phyloP scores from a whole-genome alignment of 2,888 invertebrate genomes.

The Cheilosia pagana region DNA sequence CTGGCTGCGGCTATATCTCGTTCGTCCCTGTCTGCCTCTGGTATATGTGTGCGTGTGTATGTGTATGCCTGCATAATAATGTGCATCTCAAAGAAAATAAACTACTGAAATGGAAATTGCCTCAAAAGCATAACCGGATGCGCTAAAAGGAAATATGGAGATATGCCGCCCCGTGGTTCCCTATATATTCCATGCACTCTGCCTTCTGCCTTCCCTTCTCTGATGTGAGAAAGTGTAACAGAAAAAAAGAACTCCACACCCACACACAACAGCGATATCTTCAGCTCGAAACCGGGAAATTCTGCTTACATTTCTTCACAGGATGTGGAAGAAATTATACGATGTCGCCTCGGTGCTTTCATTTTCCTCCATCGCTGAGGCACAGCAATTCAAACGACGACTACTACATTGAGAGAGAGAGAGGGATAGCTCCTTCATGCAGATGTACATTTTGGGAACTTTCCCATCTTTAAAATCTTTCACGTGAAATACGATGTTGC shows the following conservation, averaged over 20 bases:
- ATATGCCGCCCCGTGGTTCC: slow-evolving; percentile 55
- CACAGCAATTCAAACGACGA: neutral
- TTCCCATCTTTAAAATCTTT: slow-evolving; percentile 50
- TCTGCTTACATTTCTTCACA: slow-evolving; percentile 61
- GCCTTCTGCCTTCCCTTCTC: slow-evolving; percentile 4
- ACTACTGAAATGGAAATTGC: slow-evolving; percentile 72
- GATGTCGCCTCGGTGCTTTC: slow-evolving; percentile 60
- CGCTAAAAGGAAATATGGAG: slow-evolving; percentile 66
- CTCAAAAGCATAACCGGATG: slow-evolving; percentile 72
- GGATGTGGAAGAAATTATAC: slow-evolving; percentile 71
- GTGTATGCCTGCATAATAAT: slow-evolving; percentile 56
- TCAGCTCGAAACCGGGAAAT: slow-evolving; percentile 44
- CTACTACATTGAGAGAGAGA: too few species aligned
- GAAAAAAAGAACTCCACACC: neutral
- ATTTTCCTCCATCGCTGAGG: slow-evolving; percentile 40
- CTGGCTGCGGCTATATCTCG: slow-evolving; percentile 19
- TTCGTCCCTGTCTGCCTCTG: slow-evolving; percentile 49
- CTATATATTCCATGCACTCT: slow-evolving; percentile 42
- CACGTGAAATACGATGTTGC: slow-evolving; percentile 58
- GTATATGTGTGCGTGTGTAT: neutral
- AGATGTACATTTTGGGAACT: slow-evolving; percentile 41
- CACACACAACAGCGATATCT: slow-evolving; percentile 17
- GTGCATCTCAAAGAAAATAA: slow-evolving; percentile 68
- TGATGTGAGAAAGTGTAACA: slow-evolving; percentile 28
- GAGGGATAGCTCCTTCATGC: slow-evolving; percentile 7